Evolutionary conservation across 2,888 invertebrate species (phyloP).

Genomic region (Drosophila glabriapex): DNA sequence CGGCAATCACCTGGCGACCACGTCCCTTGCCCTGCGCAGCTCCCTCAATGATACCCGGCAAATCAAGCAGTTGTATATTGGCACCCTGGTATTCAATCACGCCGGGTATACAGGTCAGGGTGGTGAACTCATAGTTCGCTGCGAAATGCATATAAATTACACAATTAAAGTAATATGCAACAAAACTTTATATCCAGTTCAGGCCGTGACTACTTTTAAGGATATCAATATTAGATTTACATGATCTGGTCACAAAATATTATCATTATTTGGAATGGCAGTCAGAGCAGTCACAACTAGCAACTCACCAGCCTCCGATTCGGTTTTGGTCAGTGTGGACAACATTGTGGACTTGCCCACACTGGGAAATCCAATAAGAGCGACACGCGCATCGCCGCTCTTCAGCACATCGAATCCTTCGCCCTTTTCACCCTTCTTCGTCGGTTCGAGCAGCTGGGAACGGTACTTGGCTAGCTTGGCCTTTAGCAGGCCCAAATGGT

Average conservation of each 20-base stretch:
- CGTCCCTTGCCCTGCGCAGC: constrained; percentile 97
- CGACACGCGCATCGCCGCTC: constrained; percentile 99
- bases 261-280: not conserved
- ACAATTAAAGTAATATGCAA: not conserved
- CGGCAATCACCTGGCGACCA: constrained; percentile 98
- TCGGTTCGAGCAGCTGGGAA: constrained; percentile 96
- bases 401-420: constrained; percentile 99
- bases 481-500: constrained; percentile 98
- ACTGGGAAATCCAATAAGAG: constrained; percentile 99
- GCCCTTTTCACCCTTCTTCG: constrained; percentile 97
- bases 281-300: accelerated
- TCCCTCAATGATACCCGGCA: constrained; percentile 99
- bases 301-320: constrained; percentile 91
- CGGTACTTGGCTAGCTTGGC: constrained; percentile 98
- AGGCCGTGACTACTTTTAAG: not conserved
- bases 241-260: not conserved
- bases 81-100: constrained; percentile 99
- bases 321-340: constrained; percentile 97
- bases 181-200: not conserved
- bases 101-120: constrained; percentile 99
- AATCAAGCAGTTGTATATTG: constrained; percentile 98
- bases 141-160: not conserved
- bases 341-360: constrained; percentile 93
- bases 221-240: not conserved
- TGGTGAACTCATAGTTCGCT: constrained; percentile 99